Evolutionary conservation across 1,140 invertebrate genomes (phyloP).

Genomic region (Branchinecta lindahli): DNA sequence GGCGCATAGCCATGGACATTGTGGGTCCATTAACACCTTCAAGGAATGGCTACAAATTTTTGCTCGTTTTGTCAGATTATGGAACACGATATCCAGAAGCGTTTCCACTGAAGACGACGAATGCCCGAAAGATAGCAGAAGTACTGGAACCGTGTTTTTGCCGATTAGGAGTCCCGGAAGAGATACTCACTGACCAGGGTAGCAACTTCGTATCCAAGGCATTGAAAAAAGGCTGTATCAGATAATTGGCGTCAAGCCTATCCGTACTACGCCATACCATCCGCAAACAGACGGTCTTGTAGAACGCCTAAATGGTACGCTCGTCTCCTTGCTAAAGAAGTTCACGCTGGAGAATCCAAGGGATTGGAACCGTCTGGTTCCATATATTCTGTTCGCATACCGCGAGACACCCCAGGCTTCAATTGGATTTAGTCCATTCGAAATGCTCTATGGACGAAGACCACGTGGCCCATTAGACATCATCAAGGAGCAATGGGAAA

Average conservation of each 20-base stretch:
- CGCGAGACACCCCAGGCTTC: too few species aligned
- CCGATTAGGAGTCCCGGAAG: neutral
- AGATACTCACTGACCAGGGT: neutral
- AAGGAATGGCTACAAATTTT: slow-evolving; percentile 3
- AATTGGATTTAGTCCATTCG: slow-evolving; percentile 2
- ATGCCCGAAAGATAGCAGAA: neutral
- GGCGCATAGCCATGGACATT: slow-evolving; percentile 3
- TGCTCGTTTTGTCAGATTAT: neutral
- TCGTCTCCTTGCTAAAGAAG: too few species aligned
- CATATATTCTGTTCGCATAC: too few species aligned
- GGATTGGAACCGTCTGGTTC: too few species aligned
- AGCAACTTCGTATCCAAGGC: neutral
- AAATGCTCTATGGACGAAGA: too few species aligned
- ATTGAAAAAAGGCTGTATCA: neutral
- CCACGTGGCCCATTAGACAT: too few species aligned
- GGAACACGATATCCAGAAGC: neutral
- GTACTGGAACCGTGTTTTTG: neutral
- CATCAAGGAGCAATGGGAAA: too few species aligned
- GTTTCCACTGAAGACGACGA: neutral
- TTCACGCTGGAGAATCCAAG: too few species aligned
- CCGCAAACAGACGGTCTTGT: too few species aligned
- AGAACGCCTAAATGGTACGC: too few species aligned
- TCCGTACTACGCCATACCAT: neutral
- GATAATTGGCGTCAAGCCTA: neutral
- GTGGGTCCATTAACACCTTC: neutral